These are phyloP conservation scores for Fopius arisanus DNA, from an alignment of 1,140 invertebrate genomes.

Conservation along the genomic window DNA sequence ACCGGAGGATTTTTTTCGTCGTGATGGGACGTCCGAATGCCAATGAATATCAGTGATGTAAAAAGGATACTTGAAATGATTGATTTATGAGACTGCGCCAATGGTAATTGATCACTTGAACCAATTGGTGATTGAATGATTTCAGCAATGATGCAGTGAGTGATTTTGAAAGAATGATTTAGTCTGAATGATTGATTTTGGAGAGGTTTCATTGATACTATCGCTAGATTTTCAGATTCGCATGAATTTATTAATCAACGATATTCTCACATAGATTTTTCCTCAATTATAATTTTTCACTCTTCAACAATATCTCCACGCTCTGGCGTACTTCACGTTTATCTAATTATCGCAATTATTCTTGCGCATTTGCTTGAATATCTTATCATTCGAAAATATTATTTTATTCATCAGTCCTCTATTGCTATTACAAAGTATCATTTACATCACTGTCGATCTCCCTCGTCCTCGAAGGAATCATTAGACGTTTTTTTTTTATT, in stretches of 20 bases:
- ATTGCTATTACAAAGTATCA: conserved; percentile 27
- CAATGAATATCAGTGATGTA: conserved; percentile 38
- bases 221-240: conserved; percentile 24
- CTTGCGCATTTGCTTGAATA: not conserved
- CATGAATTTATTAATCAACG: conserved; percentile 33
- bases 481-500: conserved; percentile 19
- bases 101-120: conserved; percentile 17
- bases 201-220: conserved; percentile 25
- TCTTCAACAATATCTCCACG: not conserved
- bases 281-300: conserved; percentile 24
- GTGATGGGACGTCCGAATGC: conserved; percentile 21
- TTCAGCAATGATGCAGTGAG: conserved; percentile 20
- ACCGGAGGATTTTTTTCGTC: not conserved
- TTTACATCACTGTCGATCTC: conserved; percentile 37
- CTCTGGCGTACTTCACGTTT: not conserved
- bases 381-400: conserved; percentile 25
- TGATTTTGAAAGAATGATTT: conserved; percentile 21
- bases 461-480: conserved; percentile 13
- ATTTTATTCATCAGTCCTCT: conserved; percentile 5
- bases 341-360: no score
- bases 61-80: conserved; percentile 22
- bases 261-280: conserved; percentile 22
- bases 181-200: conserved; percentile 13
- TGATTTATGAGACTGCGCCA: conserved; percentile 16
- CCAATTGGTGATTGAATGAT: conserved; percentile 18